phyloP scores from a whole-genome alignment of 2,888 invertebrate species.

The Sceliomorpha sp. region DNA sequence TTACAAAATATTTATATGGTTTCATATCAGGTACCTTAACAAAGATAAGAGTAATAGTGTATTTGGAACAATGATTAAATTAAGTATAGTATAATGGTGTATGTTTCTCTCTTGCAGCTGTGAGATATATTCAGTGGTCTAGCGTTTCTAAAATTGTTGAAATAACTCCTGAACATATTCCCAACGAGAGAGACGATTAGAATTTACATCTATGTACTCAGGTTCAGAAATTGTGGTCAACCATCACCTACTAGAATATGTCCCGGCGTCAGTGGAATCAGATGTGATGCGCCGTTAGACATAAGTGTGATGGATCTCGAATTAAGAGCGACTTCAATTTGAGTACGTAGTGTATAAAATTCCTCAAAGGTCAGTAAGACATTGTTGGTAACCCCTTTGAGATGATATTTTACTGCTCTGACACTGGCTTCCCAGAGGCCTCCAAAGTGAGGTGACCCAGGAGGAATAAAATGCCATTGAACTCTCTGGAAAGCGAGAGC shows the following conservation, averaged over 20 bases:
- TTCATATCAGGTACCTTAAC: too few species aligned
- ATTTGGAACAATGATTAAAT: too few species aligned
- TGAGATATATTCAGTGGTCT: conserved; percentile 12
- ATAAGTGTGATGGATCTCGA: conserved; percentile 63
- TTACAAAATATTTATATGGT: too few species aligned
- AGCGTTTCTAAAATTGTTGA: conserved; percentile 16
- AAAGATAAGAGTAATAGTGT: too few species aligned
- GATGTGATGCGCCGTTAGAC: conserved; percentile 56
- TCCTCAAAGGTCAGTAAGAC: conserved; percentile 63
- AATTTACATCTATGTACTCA: conserved; percentile 40
- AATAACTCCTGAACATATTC: conserved; percentile 10
- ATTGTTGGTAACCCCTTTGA: conserved; percentile 54
- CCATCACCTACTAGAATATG: conserved; percentile 68
- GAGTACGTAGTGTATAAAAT: conserved; percentile 58
- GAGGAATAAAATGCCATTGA: conserved; percentile 5
- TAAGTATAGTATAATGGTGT: too few species aligned
- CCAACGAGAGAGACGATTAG: conserved; percentile 56
- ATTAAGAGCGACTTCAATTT: conserved; percentile 65
- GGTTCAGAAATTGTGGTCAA: conserved; percentile 52
- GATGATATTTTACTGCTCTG: conserved; percentile 57
- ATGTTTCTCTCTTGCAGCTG: conserved; percentile 6
- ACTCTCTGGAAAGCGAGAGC: not conserved
- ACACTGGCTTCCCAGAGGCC: conserved; percentile 13
- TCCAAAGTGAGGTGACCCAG: conserved; percentile 9
- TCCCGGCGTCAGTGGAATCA: conserved; percentile 64